These are phyloP conservation scores for Netelia fuscicornis DNA, from an alignment of 2,888 invertebrate species.

Conservation along the genomic window DNA sequence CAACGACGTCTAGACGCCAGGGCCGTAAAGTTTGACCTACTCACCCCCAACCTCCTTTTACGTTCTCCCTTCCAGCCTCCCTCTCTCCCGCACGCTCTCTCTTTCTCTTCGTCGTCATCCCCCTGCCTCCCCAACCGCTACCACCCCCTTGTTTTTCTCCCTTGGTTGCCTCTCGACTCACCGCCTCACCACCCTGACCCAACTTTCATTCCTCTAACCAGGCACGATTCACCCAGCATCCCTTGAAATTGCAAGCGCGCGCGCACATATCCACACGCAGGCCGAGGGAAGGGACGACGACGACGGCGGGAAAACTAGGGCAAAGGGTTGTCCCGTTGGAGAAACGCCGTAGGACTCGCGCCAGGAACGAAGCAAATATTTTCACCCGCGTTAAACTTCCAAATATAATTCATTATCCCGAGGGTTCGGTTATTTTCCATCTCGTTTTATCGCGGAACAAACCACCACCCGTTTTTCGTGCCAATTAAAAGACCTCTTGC, in stretches of 20 bases:
- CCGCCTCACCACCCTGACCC: conserved; percentile 6
- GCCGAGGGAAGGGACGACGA: not conserved
- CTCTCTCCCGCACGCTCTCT: conserved; percentile 35
- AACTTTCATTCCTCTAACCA: conserved; percentile 28
- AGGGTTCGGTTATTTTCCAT: conserved; percentile 7
- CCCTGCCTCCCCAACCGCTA: conserved; percentile 41
- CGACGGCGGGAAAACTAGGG: conserved; percentile 74
- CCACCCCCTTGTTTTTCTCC: conserved; percentile 58
- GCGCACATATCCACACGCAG: no score
- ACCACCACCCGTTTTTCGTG: no score
- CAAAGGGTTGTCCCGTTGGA: conserved; percentile 74
- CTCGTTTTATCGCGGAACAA: not conserved
- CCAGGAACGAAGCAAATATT: conserved; percentile 49
- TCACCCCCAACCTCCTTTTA: conserved; percentile 79
- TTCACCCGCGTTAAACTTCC: conserved; percentile 57
- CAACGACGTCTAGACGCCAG: conserved; percentile 84
- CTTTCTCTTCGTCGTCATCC: conserved; percentile 42
- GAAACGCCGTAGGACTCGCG: conserved; percentile 36
- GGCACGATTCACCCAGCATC: conserved; percentile 54
- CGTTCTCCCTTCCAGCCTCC: conserved; percentile 12
- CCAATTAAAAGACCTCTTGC: conserved; percentile 2
- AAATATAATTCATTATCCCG: not conserved
- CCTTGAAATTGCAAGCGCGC: conserved; percentile 70
- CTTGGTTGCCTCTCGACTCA: conserved; percentile 49
- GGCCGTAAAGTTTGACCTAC: conserved; percentile 85